Percentiles rank a stretch among this genome's conserved stretches.
These are phyloP conservation scores for Antechinus flavipes DNA, from an alignment of 2,113 vertebrate species.

Conservation along the genomic window DNA sequence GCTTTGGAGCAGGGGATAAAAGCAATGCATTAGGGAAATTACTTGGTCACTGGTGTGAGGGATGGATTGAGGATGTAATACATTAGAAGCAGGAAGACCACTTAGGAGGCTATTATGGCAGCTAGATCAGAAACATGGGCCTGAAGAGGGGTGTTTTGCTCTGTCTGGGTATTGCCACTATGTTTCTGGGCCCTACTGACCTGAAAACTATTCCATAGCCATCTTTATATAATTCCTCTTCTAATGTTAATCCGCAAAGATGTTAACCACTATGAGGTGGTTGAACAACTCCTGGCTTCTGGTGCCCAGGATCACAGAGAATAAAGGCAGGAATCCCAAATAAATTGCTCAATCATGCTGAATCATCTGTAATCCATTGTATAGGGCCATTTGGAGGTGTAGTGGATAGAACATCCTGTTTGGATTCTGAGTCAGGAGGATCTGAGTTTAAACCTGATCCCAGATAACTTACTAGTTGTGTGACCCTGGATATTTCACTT, in stretches of 20 bases:
- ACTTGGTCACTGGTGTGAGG: neutral
- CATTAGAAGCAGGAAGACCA: neutral
- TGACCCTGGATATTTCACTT: neutral
- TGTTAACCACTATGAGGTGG: neutral
- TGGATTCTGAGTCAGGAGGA: too few species aligned
- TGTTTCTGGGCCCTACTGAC: neutral
- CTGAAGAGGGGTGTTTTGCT: neutral
- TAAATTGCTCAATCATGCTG: neutral
- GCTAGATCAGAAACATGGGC: neutral
- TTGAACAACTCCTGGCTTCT: neutral
- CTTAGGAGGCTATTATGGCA: neutral
- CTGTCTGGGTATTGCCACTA: neutral
- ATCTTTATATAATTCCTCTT: neutral
- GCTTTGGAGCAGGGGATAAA: neutral
- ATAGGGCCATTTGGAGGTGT: neutral
- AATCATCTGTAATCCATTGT: neutral
- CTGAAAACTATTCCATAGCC: neutral
- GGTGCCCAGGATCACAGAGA: neutral
- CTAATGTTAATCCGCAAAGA: neutral
- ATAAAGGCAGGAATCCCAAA: neutral
- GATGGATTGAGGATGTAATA: neutral
- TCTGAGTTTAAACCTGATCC: neutral
- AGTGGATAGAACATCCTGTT: neutral
- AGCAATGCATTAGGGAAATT: neutral
- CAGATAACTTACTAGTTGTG: neutral